These are phyloP conservation scores for Aix galericulata DNA, from an alignment of 2,113 vertebrate species.

Conservation along the genomic window DNA sequence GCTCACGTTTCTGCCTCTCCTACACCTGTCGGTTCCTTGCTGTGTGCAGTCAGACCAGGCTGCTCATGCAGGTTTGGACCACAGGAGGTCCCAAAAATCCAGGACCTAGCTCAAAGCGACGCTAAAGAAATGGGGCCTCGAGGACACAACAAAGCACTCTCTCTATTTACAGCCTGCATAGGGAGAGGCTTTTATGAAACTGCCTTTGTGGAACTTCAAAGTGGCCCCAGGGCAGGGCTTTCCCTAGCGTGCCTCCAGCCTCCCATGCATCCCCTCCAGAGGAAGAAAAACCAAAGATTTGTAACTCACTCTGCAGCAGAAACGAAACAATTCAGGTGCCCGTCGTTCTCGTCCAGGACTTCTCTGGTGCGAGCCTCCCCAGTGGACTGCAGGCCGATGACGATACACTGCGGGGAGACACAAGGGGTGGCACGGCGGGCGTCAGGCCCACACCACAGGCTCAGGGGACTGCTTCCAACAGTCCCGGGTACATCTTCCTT, in stretches of 20 bases:
- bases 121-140: not conserved
- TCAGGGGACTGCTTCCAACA: not conserved
- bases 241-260: not conserved
- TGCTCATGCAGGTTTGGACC: not conserved
- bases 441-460: not conserved
- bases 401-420: conserved; percentile 83
- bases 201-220: not conserved
- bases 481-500: not conserved
- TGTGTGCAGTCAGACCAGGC: rapidly evolving
- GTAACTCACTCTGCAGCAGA: conserved; percentile 86
- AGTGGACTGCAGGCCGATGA: conserved; percentile 96
- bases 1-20: not conserved
- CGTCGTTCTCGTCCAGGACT: conserved; percentile 93
- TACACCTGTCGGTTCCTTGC: not conserved
- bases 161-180: not conserved
- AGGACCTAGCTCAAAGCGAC: not conserved
- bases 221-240: not conserved
- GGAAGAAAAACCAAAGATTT: not conserved
- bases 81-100: not conserved
- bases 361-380: conserved; percentile 96
- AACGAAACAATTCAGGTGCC: conserved; percentile 92
- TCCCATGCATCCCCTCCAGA: not conserved
- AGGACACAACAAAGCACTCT: not conserved
- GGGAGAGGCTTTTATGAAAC: not conserved
- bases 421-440: not conserved